phyloP scores from a whole-genome alignment of 2,797 vertebrate genomes.

The Nyctibius grandis region DNA sequence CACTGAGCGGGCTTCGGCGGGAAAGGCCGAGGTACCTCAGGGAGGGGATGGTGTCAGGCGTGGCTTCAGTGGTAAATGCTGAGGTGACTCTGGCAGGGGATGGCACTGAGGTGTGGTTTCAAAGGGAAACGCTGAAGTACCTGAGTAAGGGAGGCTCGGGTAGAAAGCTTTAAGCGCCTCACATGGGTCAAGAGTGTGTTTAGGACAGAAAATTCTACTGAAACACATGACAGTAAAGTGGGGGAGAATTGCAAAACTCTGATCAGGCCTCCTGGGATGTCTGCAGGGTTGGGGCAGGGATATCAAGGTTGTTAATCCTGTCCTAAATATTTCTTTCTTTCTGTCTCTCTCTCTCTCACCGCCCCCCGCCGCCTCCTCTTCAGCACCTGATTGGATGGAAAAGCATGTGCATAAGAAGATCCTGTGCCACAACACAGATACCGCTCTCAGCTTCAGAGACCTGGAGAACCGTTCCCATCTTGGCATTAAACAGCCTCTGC shows the following conservation, averaged over 20 bases:
- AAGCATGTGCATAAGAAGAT: not conserved
- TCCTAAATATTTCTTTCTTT: not conserved
- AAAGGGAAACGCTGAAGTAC: not conserved
- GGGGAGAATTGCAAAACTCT: not conserved
- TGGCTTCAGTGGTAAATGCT: too few relatives aligned
- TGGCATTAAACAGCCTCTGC: not conserved
- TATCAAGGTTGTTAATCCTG: not conserved
- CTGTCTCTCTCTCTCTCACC: too few relatives aligned
- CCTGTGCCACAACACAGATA: too few relatives aligned
- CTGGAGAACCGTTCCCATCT: not conserved
- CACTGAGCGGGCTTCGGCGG: too few relatives aligned
- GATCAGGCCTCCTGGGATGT: not conserved
- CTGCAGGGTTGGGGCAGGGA: not conserved
- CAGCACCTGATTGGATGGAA: not conserved
- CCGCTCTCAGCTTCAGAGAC: not conserved
- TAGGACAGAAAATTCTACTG: not conserved
- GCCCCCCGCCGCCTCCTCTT: too few relatives aligned
- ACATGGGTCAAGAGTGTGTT: not conserved
- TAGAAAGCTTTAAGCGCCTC: not conserved
- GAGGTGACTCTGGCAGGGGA: too few relatives aligned
- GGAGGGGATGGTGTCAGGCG: too few relatives aligned
- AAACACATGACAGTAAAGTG: not conserved
- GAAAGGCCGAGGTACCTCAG: not conserved
- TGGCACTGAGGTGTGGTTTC: not conserved
- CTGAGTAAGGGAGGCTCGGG: too few relatives aligned